phyloP scores from a whole-genome alignment of 2,888 invertebrate species.

The Tolmerus cingulatus region DNA sequence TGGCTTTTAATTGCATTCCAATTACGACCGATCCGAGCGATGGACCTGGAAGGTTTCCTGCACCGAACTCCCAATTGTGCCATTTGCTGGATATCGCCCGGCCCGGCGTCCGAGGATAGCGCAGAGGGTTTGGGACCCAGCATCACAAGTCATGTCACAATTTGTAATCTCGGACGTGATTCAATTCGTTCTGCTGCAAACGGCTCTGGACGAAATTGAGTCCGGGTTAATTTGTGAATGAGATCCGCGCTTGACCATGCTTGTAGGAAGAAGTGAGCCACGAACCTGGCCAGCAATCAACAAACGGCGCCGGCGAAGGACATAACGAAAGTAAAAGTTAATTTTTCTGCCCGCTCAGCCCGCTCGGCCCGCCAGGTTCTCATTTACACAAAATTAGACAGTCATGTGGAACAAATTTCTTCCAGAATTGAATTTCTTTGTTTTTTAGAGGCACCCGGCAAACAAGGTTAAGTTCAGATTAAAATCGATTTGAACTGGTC shows the following conservation, averaged over 20 bases:
- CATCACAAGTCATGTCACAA: constrained; percentile 36
- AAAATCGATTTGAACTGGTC: constrained; percentile 16
- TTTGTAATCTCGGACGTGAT: constrained; percentile 48
- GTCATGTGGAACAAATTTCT: constrained; percentile 33
- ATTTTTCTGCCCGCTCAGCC: background rate
- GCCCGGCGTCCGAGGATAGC: background rate
- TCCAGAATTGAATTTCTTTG: background rate
- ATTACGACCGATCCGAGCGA: constrained; percentile 1
- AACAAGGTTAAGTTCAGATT: background rate
- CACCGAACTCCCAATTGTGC: background rate
- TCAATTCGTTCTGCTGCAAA: constrained; percentile 46
- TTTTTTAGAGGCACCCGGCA: background rate
- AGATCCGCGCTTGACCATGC: constrained; percentile 9
- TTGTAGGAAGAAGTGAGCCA: constrained; percentile 18
- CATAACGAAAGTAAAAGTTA: constrained; percentile 22
- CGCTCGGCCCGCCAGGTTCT: background rate
- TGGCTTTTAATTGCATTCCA: constrained; percentile 20
- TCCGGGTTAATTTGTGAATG: constrained; percentile 41
- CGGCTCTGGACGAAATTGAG: constrained; percentile 35
- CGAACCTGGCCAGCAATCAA: constrained; percentile 24
- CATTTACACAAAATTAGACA: constrained; percentile 23
- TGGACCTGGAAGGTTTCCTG: constrained; percentile 4
- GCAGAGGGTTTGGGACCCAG: background rate
- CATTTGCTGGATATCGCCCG: background rate
- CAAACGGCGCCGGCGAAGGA: constrained; percentile 34